Base-by-base conservation (phyloP, 2,797 vertebrate genomes). In the Micrastur ruficollis region DNA sequence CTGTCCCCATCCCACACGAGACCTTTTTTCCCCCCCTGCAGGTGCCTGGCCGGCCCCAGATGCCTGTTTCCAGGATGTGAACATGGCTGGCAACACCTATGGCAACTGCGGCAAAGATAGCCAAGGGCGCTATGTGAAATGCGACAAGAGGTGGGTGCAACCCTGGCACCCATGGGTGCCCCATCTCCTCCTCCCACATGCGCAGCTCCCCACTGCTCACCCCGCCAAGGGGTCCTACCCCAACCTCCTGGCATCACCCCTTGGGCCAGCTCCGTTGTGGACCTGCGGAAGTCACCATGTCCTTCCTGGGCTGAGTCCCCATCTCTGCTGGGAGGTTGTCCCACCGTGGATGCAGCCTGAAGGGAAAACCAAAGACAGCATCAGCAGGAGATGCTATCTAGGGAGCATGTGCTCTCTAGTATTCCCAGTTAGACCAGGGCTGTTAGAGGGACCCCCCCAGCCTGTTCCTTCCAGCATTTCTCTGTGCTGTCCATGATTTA, bases 81-180 rank as follows among this genome's bases (percentile, higher is more conserved):
- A 99, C 76, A 98, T 98, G 8, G 99, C 98, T 0, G 99, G 99
- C 10, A 99, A 99, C 22, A 98, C 98, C 55, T 99, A 98, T 1
- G 99, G 99, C 47, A 99, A 99, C 98, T 99, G 99, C 2, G 99
- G 99, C 56, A 99, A 98, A 90, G 99, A 99, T 61, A 96, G 96
- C 44, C 96, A 98, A 4, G 99, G 99, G 16, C 97, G 97, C 97
- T 99, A 98, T 5, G 94, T 98, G 91, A 99, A 99, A 56, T 99
- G 99, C 38, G 96, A 97, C 14, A 98, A 98, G 95, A 99, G 98
- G 99, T 99, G 89, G 93, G 98, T 67, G 47, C 38, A 31, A 38
- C 1, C 1, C 63, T 49, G 61, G 29, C 17, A 32, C 42, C 40
- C 15, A 1, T 11, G 61, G 31, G 15, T 59, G 58, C 14, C 34